Evolutionary conservation across 2,797 vertebrate species (phyloP), one percentile per base, ranked within the genome.

Genomic region (Apodemus agrarius): DNA sequence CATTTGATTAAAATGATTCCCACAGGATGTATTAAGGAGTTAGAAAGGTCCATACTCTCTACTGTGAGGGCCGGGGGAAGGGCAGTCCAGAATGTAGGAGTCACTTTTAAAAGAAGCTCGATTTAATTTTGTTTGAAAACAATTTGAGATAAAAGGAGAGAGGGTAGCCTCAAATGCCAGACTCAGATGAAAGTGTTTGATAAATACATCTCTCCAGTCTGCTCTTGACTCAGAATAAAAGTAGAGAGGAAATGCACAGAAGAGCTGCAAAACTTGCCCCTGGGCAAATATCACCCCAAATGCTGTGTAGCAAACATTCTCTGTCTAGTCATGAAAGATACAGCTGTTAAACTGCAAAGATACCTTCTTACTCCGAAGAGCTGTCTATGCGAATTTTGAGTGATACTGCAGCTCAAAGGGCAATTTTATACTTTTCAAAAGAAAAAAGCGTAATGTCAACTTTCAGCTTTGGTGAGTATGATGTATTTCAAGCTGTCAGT

Each of bases 51-150:
- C 9, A 1, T 0, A 0, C 2, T 72, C 72, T 17, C 40, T 67
- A 65, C 6, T 46, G 0, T 13, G 69, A 74, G 2, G 0, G 1
- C 6, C 24, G 1, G 19, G 19, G 14, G 75, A 93, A 26, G 11
- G 17, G 7, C 3, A 24, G 22, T 76, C 24, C 40, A 84, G 10
- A 7, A 75, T 54, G 34, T 8, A 40, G 34, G 49, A 12, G 43
- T 40, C 24, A 88, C 29, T 14, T 92, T 97, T 31, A 74, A 92
- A 95, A 85, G 1, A 31, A 63, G 17, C 3, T 59, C 29, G 46
- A 1, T 19, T 61, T 63, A 92, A 69, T 43, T 69, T 82, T 84
- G 3, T 24, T 78, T 97, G 31, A 74, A 92, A 93, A 92, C 10
- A 22, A 63, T 91, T 91, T 69, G 16, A 59, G 84, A 81, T 92